A percentile compares a stretch with the other conserved stretches of the same genome.
phyloP scores from a whole-genome alignment of 2,888 invertebrate species.

The Pterostichus madidus region DNA sequence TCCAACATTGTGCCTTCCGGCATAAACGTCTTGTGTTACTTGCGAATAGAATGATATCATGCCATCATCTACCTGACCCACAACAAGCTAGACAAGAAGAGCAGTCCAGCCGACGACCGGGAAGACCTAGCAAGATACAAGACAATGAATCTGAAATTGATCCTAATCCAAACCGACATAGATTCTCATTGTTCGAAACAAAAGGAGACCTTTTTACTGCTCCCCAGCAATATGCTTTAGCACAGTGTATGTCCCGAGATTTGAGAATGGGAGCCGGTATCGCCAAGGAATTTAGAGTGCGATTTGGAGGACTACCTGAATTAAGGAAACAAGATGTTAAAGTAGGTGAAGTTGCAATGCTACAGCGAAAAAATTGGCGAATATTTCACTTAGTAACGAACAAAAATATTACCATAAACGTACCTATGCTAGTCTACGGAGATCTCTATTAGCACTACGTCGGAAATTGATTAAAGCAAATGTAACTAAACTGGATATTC shows the following conservation, averaged over 20 bases:
- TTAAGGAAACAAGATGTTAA: conserved; percentile 69
- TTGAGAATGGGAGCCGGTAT: conserved; percentile 77
- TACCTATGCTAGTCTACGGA: conserved; percentile 74
- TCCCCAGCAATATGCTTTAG: conserved; percentile 75
- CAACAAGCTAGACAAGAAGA: conserved; percentile 46
- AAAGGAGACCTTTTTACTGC: conserved; percentile 74
- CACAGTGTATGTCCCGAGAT: conserved; percentile 78
- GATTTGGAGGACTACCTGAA: conserved; percentile 67
- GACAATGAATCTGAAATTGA: conserved; percentile 70
- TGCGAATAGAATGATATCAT: conserved; percentile 24
- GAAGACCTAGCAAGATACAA: conserved; percentile 1
- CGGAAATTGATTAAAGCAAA: conserved; percentile 74
- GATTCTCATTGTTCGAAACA: conserved; percentile 68
- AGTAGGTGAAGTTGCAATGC: conserved; percentile 75
- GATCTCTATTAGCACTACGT: conserved; percentile 73
- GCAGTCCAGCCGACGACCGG: conserved; percentile 19
- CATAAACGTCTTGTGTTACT: neutral
- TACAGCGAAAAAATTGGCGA: conserved; percentile 74
- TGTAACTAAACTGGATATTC: conserved; percentile 79
- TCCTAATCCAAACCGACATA: no score
- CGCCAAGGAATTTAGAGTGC: conserved; percentile 73
- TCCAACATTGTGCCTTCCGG: conserved; percentile 39
- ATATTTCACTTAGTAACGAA: conserved; percentile 80
- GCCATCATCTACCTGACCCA: conserved; percentile 19
- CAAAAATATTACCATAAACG: conserved; percentile 70